phyloP scores from a whole-genome alignment of 2,888 invertebrate species.

The Agriopis leucophaearia region DNA sequence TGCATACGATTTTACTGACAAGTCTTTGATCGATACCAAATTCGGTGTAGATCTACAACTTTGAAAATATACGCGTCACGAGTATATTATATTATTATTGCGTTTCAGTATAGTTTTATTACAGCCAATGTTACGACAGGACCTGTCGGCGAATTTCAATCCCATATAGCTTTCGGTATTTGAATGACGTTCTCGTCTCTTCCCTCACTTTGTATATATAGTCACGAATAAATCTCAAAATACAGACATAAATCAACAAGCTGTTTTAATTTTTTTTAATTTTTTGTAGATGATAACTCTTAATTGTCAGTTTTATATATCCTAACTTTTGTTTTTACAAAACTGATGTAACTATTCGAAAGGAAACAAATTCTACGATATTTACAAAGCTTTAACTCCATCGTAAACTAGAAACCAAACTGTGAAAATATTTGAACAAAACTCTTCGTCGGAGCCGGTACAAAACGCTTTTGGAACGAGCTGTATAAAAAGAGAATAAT shows the following conservation, averaged over 20 bases:
- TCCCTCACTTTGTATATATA: neutral
- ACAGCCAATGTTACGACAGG: constrained; percentile 30
- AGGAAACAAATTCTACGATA: constrained; percentile 42
- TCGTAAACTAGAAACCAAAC: constrained; percentile 45
- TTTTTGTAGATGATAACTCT: neutral
- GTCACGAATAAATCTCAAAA: constrained; percentile 12
- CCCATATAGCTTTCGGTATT: constrained; percentile 27
- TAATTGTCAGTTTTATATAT: constrained; percentile 10
- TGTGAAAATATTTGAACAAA: constrained; percentile 46
- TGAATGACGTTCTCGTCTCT: constrained; percentile 6
- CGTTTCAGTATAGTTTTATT: constrained; percentile 36
- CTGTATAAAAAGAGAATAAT: constrained; percentile 69
- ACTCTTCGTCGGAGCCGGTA: constrained; percentile 47
- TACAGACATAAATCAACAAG: neutral
- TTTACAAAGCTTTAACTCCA: constrained; percentile 48
- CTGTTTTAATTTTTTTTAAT: neutral
- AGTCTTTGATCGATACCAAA: constrained; percentile 3
- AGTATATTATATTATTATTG: constrained; percentile 27
- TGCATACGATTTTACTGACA: constrained; percentile 40
- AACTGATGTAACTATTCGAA: constrained; percentile 7
- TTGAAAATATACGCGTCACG: neutral
- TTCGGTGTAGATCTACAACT: constrained; percentile 5
- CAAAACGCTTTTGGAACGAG: constrained; percentile 54
- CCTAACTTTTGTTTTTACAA: neutral
- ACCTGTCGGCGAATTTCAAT: constrained; percentile 35